Percentiles rank a stretch among this genome's conserved stretches.
Evolutionary conservation across 2,888 invertebrate species (phyloP).

Genomic region (Zelleria hepariella): DNA sequence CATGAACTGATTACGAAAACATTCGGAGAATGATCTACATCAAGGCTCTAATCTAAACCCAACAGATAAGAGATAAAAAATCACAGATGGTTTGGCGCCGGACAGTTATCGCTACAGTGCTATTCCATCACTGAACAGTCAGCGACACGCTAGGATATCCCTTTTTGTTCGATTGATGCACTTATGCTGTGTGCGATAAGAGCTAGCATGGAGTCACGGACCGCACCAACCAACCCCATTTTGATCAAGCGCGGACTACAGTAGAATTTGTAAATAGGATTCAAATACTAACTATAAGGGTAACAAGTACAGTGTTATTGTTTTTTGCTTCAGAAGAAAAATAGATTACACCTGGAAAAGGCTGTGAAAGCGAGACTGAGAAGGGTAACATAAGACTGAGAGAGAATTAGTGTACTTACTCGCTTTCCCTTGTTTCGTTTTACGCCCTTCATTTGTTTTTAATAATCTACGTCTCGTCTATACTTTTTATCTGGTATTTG

Average conservation of each 20-base stretch:
- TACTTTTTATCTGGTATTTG: neutral
- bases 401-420: slow-evolving; percentile 57
- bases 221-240: too few species aligned
- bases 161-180: too few species aligned
- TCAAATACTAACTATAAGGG: neutral
- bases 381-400: slow-evolving; percentile 57
- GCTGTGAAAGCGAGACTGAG: slow-evolving; percentile 65
- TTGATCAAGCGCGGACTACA: neutral
- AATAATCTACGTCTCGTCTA: neutral
- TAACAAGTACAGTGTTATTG: slow-evolving; percentile 30
- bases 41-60: too few species aligned
- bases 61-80: too few species aligned
- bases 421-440: slow-evolving; percentile 62
- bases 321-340: slow-evolving; percentile 72
- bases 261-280: neutral
- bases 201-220: too few species aligned
- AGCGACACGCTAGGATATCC: too few species aligned
- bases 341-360: slow-evolving; percentile 70
- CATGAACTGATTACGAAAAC: too few species aligned
- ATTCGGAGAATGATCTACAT: too few species aligned
- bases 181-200: too few species aligned
- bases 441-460: slow-evolving; percentile 29
- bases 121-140: too few species aligned
- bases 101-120: too few species aligned
- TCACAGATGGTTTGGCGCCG: too few species aligned